A percentile compares a stretch with the other conserved stretches of the same genome.
Conservation (phyloP, 2,113 vertebrate genomes). For the Clarias gariepinus region DNA sequence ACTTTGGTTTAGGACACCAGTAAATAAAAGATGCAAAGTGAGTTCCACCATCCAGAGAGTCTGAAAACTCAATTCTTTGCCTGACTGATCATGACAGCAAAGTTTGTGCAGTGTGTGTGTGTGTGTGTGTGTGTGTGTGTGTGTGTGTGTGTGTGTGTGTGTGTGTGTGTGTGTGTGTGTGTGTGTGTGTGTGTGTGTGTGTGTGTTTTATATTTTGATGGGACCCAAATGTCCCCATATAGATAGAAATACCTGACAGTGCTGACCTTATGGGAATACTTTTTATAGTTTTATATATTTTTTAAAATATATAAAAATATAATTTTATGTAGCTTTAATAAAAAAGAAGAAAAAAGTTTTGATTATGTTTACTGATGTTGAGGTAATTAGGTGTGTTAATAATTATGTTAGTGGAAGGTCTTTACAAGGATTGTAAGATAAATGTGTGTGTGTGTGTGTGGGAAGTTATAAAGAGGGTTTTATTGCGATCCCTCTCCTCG, state of each 20-base stretch:
- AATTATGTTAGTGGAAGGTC: not conserved
- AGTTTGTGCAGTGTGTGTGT: not conserved
- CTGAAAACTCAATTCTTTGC: constrained; percentile 50
- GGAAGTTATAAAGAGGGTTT: constrained; percentile 31
- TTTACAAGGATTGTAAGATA: not conserved
- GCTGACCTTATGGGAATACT: not conserved
- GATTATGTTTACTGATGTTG: not conserved
- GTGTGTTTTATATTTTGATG: not conserved
- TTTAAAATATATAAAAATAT: not conserved
- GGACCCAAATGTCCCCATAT: too few species aligned
- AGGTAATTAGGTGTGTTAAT: not conserved
- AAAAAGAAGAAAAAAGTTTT: not conserved
- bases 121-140: constrained; percentile 11
- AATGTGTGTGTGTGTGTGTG: not conserved
- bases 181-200: constrained; percentile 18
- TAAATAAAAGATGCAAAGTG: constrained; percentile 51
- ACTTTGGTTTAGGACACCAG: constrained; percentile 39
- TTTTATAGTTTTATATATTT: not conserved
- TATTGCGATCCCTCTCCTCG: constrained; percentile 14
- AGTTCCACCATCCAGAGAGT: constrained; percentile 35
- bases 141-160: not conserved
- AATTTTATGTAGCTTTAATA: not conserved
- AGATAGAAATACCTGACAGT: not conserved
- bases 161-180: not conserved
- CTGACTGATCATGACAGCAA: constrained; percentile 47